phyloP scores from a whole-genome alignment of 2,797 vertebrate species.

The Onychomys leucogaster region DNA sequence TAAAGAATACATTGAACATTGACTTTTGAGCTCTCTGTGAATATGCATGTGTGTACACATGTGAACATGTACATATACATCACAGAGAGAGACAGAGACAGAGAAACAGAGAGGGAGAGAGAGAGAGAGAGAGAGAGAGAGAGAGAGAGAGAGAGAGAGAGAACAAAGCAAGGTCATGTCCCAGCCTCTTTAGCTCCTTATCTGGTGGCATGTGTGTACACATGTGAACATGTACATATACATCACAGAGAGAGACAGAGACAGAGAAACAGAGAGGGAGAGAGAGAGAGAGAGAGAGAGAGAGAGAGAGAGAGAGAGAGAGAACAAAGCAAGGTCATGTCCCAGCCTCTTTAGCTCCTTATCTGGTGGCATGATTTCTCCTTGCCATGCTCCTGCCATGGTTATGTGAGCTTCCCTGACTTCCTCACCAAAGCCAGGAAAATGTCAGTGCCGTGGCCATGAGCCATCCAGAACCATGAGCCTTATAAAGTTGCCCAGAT shows the following conservation, averaged over 20 bases:
- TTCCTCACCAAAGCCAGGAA: background rate
- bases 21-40: background rate
- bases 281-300: background rate
- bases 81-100: background rate
- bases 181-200: no score
- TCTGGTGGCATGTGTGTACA: background rate
- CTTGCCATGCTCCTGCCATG: background rate
- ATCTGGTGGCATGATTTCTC: background rate
- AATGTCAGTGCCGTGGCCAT: background rate
- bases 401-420: background rate
- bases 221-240: background rate
- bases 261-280: no score
- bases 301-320: background rate
- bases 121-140: background rate
- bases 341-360: background rate
- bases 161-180: no score
- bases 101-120: no score
- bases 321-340: background rate
- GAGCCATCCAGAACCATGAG: background rate
- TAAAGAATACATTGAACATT: background rate
- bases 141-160: no score
- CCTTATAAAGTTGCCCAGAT: background rate
- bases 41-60: background rate
- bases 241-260: background rate
- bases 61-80: background rate